Evolutionary conservation across 1,140 invertebrate genomes (phyloP), one percentile per base, ranked within the genome.

Genomic region (Eriosoma lanigerum): DNA sequence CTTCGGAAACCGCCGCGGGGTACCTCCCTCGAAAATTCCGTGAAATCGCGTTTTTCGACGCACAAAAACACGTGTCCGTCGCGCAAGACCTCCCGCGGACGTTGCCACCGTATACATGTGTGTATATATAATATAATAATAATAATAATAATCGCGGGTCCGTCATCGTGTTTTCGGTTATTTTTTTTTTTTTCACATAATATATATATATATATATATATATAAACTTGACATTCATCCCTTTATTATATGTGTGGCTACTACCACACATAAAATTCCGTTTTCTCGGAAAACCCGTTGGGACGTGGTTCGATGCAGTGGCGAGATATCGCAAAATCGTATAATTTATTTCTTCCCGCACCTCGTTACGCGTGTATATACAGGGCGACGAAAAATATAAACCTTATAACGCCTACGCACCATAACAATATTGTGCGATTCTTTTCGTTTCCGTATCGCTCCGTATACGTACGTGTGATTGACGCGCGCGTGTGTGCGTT

Each of bases 201-300:
- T 8, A 8, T 38, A 38, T 38, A 38, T 38, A 38, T 38, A 38
- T 38, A n/a, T n/a, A n/a, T n/a, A n/a, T n/a, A n/a, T n/a, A n/a
- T n/a, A n/a, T n/a, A n/a, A n/a, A n/a, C n/a, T n/a, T n/a, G n/a
- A n/a, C n/a, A n/a, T n/a, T n/a, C n/a, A n/a, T n/a, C n/a, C n/a
- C n/a, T n/a, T n/a, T n/a, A n/a, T n/a, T n/a, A n/a, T 8, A 38
- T 8, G 32, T 38, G 32, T 38, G 32, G 10, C 13, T 56, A 24
- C 6, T 15, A 24, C 24, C n/a, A 52, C 19, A 2, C 19, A 3
- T 15, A 13, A 13, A 58, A 58, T 13, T 10, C 24, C 58, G 24
- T 60, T 60, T 60, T 60, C 58, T 60, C 24, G 10, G 58, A 60
- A 60, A 60, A 60, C 24, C 58, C 24, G 58, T 60, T 60, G 58